Conservation (phyloP, 2,888 invertebrate genomes). For the Diarsia rubi region DNA sequence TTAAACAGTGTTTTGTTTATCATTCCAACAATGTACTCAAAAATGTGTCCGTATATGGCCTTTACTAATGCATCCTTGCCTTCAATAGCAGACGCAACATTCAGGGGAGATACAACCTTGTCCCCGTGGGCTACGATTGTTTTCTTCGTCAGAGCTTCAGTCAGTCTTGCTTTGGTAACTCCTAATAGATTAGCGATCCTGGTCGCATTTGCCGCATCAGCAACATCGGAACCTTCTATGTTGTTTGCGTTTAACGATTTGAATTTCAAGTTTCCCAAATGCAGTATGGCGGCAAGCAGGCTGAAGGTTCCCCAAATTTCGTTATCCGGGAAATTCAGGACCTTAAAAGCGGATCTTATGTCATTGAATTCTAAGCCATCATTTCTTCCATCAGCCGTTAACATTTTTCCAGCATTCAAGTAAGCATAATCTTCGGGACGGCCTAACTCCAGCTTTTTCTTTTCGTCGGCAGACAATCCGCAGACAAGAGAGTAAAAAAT, state of each 20-base stretch:
- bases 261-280: conserved; percentile 97
- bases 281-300: conserved; percentile 96
- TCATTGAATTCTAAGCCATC: conserved; percentile 97
- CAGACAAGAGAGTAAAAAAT: conserved; percentile 98
- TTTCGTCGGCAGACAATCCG: conserved; percentile 95
- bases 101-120: conserved; percentile 94
- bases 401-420: conserved; percentile 94
- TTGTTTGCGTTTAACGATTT: conserved; percentile 94
- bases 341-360: conserved; percentile 97
- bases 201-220: conserved; percentile 93
- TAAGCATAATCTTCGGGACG: conserved; percentile 95
- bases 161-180: conserved; percentile 93
- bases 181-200: conserved; percentile 94
- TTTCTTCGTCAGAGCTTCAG: conserved; percentile 95
- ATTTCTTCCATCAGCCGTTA: conserved; percentile 95
- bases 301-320: conserved; percentile 96
- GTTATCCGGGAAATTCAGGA: conserved; percentile 95
- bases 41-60: conserved; percentile 97
- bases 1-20: conserved; percentile 96
- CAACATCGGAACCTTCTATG: conserved; percentile 96
- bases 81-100: conserved; percentile 94
- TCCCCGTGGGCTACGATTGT: conserved; percentile 97
- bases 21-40: conserved; percentile 96
- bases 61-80: conserved; percentile 98
- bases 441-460: conserved; percentile 93